Evolutionary conservation across 2,797 vertebrate genomes (phyloP).

Genomic region (Brachymystax lenok): DNA sequence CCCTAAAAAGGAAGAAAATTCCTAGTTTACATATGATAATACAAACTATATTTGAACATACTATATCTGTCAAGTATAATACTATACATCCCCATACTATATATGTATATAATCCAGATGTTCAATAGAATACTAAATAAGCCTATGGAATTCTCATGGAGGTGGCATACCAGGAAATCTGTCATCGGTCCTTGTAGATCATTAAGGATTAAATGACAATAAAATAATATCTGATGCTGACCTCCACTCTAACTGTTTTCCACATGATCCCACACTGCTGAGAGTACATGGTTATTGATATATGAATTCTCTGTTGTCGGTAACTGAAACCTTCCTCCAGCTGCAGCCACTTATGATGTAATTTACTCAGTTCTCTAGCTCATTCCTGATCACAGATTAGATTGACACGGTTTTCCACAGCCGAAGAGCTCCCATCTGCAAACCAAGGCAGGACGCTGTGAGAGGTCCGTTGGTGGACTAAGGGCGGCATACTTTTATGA

Average conservation of each 20-base stretch:
- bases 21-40: background rate
- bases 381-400: slow-evolving; percentile 23
- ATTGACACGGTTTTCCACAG: slow-evolving; percentile 18
- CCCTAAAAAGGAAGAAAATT: background rate
- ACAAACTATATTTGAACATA: no score
- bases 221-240: slow-evolving; percentile 21
- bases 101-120: background rate
- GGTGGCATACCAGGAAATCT: slow-evolving; percentile 3
- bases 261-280: slow-evolving; percentile 27
- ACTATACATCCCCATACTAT: background rate
- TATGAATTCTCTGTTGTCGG: slow-evolving; percentile 42
- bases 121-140: background rate
- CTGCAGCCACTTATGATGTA: slow-evolving; percentile 53
- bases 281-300: slow-evolving; percentile 34
- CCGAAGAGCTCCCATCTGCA: slow-evolving; percentile 10
- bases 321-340: slow-evolving; percentile 46
- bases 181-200: background rate
- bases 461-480: background rate
- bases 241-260: slow-evolving; percentile 15
- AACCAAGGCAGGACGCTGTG: background rate
- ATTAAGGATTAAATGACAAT: slow-evolving; percentile 19
- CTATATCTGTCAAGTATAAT: background rate
- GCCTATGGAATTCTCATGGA: background rate
- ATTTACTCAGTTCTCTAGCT: slow-evolving; percentile 35
- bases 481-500: background rate